These are phyloP conservation scores for Meles meles DNA, from an alignment of 2,113 vertebrate genomes.

Conservation along the genomic window DNA sequence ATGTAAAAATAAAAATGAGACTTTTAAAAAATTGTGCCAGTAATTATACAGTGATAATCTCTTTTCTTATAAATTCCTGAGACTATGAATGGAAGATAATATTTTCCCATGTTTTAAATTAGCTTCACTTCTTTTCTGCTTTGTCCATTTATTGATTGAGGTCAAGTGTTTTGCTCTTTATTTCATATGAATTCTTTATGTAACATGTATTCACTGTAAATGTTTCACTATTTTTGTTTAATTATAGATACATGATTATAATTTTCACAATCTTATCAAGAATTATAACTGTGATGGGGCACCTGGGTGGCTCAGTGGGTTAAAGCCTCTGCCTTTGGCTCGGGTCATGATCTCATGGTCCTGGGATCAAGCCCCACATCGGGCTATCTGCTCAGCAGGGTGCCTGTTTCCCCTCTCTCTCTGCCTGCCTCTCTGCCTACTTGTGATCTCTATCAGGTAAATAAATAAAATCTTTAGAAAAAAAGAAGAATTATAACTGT, in stretches of 20 bases:
- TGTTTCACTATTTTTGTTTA: neutral
- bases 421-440: no score
- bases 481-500: neutral
- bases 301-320: no score
- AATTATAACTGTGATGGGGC: neutral
- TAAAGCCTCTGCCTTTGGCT: no score
- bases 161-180: neutral
- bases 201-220: neutral
- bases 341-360: no score
- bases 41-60: neutral
- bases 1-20: neutral
- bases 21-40: neutral
- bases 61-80: neutral
- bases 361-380: no score
- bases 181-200: slow-evolving; percentile 7
- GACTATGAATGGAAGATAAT: neutral
- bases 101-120: slow-evolving; percentile 22
- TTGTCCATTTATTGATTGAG: neutral
- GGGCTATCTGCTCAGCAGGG: no score
- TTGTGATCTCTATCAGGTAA: no score
- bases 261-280: neutral
- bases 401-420: no score
- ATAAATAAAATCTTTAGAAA: no score
- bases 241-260: neutral
- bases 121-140: neutral